phyloP scores from a whole-genome alignment of 2,888 invertebrate genomes.

The Laspeyria flexula region DNA sequence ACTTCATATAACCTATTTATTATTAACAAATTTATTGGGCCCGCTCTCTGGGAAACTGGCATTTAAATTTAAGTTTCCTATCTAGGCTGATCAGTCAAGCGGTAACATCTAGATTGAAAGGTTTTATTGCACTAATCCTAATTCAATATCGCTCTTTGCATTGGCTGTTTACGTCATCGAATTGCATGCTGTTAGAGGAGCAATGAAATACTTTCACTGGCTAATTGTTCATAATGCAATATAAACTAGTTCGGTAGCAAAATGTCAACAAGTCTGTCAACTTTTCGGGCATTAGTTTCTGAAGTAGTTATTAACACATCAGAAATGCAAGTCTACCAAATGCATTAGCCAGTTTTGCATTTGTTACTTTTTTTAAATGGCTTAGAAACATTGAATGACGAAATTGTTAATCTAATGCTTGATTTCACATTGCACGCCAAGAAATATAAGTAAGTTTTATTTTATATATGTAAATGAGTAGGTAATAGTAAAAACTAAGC shows the following conservation, averaged over 20 bases:
- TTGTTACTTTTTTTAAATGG: conserved; percentile 60
- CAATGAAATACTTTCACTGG: conserved; percentile 71
- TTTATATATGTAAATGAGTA: neutral
- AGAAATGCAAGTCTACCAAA: conserved; percentile 51
- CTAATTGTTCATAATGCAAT: conserved; percentile 74
- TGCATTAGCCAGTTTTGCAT: conserved; percentile 70
- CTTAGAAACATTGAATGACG: conserved; percentile 43
- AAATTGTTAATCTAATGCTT: conserved; percentile 36
- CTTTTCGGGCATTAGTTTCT: conserved; percentile 61
- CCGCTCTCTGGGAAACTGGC: conserved; percentile 83
- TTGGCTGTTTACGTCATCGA: conserved; percentile 52
- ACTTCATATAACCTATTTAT: conserved; percentile 36
- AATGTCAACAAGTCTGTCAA: conserved; percentile 78
- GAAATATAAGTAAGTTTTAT: neutral
- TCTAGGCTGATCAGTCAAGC: conserved; percentile 81
- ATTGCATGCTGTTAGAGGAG: conserved; percentile 65
- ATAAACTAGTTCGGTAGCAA: conserved; percentile 67
- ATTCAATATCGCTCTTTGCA: conserved; percentile 78
- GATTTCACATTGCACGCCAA: conserved; percentile 17
- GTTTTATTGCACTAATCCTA: conserved; percentile 82
- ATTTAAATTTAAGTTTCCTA: conserved; percentile 74
- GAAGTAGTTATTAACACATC: conserved; percentile 62
- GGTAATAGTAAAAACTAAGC: neutral
- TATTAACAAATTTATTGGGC: conserved; percentile 49
- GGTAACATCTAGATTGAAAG: conserved; percentile 81